Evolutionary conservation across 2,113 vertebrate genomes (phyloP).

Genomic region (Cebidichthys violaceus): DNA sequence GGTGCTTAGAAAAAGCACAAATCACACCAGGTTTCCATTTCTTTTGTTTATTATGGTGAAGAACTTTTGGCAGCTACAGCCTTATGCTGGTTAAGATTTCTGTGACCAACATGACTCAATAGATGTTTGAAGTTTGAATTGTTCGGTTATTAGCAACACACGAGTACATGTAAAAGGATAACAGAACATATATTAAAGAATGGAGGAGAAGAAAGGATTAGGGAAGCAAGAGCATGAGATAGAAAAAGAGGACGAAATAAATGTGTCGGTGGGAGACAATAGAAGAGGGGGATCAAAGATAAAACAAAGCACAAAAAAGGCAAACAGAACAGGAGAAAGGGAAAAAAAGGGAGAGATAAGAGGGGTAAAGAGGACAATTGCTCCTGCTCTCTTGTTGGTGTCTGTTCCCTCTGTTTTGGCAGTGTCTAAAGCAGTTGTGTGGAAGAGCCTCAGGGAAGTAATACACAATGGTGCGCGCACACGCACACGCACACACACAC

Average conservation of each 20-base stretch:
- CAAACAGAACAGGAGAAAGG: constrained; percentile 34
- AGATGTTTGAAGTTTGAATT: constrained; percentile 27
- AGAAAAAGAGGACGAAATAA: constrained; percentile 25
- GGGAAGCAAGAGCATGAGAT: constrained; percentile 1
- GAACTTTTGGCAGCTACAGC: not conserved
- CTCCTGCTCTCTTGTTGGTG: constrained; percentile 51
- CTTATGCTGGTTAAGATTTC: not conserved
- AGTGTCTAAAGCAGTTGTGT: constrained; percentile 50
- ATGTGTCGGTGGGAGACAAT: constrained; percentile 47
- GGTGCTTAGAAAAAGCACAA: not conserved
- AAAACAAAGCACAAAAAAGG: constrained; percentile 7
- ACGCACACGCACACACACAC: constrained; percentile 20
- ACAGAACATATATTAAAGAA: constrained; percentile 3
- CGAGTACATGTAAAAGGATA: constrained; percentile 4
- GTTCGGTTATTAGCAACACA: constrained; percentile 31
- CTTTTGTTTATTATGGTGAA: constrained; percentile 10
- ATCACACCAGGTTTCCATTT: constrained; percentile 28
- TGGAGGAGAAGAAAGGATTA: not conserved
- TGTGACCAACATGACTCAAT: not conserved
- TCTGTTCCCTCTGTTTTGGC: constrained; percentile 60
- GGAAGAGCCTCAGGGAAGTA: constrained; percentile 45
- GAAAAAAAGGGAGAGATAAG: constrained; percentile 38
- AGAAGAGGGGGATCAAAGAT: constrained; percentile 45
- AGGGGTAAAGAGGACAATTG: constrained; percentile 60
- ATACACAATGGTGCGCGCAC: constrained; percentile 47